A percentile compares a stretch with the other conserved stretches of the same genome.
phyloP scores from a whole-genome alignment of 2,113 vertebrate species.

The Glareola pratincola region DNA sequence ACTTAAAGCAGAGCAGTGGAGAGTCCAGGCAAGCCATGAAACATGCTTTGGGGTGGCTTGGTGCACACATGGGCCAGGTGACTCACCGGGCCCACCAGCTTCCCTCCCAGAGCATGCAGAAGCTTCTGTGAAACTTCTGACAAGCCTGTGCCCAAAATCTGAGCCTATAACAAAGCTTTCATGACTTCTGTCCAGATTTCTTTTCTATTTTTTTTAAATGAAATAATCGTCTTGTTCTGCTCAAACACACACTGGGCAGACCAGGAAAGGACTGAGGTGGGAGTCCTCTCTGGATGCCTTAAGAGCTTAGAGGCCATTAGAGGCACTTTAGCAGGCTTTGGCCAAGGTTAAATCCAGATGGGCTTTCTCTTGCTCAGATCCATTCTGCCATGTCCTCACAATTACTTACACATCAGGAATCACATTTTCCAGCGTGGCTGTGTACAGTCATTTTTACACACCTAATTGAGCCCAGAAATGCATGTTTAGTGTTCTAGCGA shows the following conservation, averaged over 20 bases:
- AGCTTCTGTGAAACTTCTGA: not conserved
- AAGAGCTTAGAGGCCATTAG: not conserved
- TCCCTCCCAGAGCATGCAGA: not conserved
- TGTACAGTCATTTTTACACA: not conserved
- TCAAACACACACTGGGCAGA: not conserved
- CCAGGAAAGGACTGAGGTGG: not conserved
- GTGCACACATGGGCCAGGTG: fast-evolving
- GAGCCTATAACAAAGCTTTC: not conserved
- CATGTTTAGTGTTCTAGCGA: not conserved
- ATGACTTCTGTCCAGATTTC: not conserved
- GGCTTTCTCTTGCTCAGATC: not conserved
- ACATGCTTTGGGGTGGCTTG: not conserved
- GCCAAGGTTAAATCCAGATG: not conserved
- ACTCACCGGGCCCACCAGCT: not conserved
- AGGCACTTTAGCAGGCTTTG: not conserved
- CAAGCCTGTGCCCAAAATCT: not conserved
- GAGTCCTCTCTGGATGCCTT: not conserved
- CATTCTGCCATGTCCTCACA: not conserved
- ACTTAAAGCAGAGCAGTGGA: not conserved
- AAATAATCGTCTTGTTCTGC: not conserved
- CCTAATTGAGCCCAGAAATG: constrained; percentile 33
- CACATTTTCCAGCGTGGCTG: not conserved
- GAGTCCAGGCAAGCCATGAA: not conserved
- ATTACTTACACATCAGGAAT: not conserved
- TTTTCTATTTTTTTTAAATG: not conserved